Evolutionary conservation across 2,797 vertebrate genomes (phyloP).

Genomic region (Anisognathus igniventris): DNA sequence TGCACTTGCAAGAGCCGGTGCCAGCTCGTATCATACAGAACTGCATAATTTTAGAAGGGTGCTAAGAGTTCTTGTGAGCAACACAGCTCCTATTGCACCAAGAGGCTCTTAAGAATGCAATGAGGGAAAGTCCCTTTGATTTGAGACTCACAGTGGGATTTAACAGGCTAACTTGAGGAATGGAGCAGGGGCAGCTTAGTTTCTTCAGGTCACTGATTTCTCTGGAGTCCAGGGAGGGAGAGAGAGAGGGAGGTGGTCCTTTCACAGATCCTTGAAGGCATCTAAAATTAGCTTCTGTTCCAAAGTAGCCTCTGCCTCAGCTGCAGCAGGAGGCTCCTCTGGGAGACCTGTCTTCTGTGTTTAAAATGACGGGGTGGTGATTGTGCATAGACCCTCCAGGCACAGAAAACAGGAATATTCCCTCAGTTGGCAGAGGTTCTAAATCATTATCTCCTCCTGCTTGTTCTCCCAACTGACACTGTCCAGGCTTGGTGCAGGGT

Average conservation of each 20-base stretch:
- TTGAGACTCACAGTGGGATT: background rate
- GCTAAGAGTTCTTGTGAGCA: background rate
- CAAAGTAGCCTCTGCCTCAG: background rate
- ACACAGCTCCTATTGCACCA: background rate
- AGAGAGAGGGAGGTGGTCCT: background rate
- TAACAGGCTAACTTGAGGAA: background rate
- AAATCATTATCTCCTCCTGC: background rate
- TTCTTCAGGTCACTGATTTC: background rate
- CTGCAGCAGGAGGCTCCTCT: background rate
- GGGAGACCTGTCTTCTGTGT: background rate
- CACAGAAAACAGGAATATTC: background rate
- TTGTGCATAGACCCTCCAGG: background rate
- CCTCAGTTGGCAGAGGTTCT: background rate
- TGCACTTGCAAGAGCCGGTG: background rate
- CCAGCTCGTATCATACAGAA: background rate
- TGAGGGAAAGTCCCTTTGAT: background rate
- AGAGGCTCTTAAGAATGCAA: background rate
- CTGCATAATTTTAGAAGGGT: background rate
- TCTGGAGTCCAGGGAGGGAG: background rate
- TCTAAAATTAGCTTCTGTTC: background rate
- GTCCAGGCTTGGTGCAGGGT: background rate
- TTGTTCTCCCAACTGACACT: background rate
- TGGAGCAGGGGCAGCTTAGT: background rate
- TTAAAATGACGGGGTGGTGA: background rate
- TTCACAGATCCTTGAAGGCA: background rate